Evolutionary conservation across 1,140 invertebrate genomes (phyloP), one percentile per base, ranked within the genome.

Genomic region (Sycophaga agraensis): DNA sequence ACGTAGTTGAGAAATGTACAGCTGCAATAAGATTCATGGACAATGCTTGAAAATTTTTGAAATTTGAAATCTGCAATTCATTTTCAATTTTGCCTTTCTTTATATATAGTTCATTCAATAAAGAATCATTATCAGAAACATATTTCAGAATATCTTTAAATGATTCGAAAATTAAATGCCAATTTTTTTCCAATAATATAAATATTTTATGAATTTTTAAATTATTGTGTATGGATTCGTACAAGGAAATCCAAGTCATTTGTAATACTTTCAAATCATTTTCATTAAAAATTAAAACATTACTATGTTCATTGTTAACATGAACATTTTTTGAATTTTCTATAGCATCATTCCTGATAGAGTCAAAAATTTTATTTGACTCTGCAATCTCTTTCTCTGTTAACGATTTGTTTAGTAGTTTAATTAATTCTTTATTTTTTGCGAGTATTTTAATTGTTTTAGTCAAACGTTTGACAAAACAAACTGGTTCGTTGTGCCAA

Each of bases 51-150:
- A 43, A 42, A 42, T 49, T 62, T 22, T 42, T 6, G 22, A 11
- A 31, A 42, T 40, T 11, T 31, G 49, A 31, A 26, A 56, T 24
- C 34, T 56, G 49, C 2, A 56, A 9, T 22, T 62, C 34, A 34
- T 17, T 56, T 40, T 62, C 53, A 62, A 62, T 46, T 34, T 11
- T 8, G 49, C 28, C 24, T 35, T 56, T 62, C 9, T 50, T 34
- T 24, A 11, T 17, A 4, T 50, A 26, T 7, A 62, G 24, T 62
- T 62, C 1, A 22, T 50, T 56, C 5, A 49, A 55, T 22, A 42
- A 43, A 1, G 8, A 2, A 31, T 40, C 7, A 12, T 5, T 37
- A 3, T 40, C 1, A 42, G 17, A 21, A 12, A 34, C 28, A 17
- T 50, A 6, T 42, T 56, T 16, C 12, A 39, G 31, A 46, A 49